phyloP scores from a whole-genome alignment of 2,888 invertebrate species.

The Yponomeuta cagnagella region DNA sequence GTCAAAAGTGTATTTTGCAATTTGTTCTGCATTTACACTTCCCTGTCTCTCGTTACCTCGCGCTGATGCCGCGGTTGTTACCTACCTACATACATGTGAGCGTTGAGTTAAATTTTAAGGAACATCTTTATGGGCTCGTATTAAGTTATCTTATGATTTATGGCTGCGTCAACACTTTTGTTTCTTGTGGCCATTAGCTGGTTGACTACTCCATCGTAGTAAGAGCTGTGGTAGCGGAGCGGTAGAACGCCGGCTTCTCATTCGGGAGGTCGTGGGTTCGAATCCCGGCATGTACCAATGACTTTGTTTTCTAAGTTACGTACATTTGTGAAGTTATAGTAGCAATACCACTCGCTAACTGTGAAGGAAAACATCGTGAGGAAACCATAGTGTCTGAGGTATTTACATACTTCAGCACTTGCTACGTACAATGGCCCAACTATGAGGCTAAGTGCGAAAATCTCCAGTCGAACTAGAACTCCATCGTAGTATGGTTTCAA shows the following conservation, averaged over 20 bases:
- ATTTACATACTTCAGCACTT: too few species aligned
- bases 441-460: too few species aligned
- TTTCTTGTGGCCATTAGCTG: neutral
- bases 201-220: neutral
- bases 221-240: too few species aligned
- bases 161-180: neutral
- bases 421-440: too few species aligned
- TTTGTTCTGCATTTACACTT: conserved; percentile 46
- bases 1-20: conserved; percentile 51
- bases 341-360: too few species aligned
- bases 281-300: neutral
- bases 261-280: too few species aligned
- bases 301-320: too few species aligned
- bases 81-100: neutral
- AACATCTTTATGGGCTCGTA: neutral
- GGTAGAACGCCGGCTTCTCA: too few species aligned
- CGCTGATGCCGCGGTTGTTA: neutral
- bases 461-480: neutral
- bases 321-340: too few species aligned
- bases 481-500: neutral
- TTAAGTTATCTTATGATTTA: neutral
- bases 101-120: conserved; percentile 3
- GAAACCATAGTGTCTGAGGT: too few species aligned
- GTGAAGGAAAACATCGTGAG: too few species aligned
- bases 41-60: conserved; percentile 30